These are phyloP conservation scores for Macropus fuliginosus DNA, from an alignment of 2,797 vertebrate genomes.

Conservation along the genomic window DNA sequence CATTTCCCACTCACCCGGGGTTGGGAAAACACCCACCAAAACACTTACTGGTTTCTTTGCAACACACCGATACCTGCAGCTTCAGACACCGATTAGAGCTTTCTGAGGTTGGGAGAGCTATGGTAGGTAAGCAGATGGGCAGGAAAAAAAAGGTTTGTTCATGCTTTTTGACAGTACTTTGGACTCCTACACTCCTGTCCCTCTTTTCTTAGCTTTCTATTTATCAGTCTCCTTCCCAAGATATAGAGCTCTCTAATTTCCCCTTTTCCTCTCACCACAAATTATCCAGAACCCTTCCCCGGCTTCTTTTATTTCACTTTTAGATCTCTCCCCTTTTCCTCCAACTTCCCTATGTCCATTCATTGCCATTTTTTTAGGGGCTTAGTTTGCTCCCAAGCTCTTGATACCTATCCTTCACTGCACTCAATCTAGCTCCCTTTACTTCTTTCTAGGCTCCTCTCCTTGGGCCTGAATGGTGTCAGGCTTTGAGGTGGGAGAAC, in stretches of 20 bases:
- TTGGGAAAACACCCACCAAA: not conserved
- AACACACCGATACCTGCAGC: constrained; percentile 85
- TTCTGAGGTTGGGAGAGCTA: constrained; percentile 82
- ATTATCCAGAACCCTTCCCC: not conserved
- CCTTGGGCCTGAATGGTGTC: not conserved
- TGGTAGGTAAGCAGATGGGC: not conserved
- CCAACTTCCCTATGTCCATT: not conserved
- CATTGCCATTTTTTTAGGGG: not conserved
- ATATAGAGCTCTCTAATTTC: not conserved
- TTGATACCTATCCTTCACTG: not conserved
- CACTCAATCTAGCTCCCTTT: not conserved
- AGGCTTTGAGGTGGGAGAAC: not conserved
- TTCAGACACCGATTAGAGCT: constrained; percentile 84
- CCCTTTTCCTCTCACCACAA: not conserved
- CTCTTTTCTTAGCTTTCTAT: not conserved
- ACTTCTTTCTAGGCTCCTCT: not conserved
- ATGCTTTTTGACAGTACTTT: not conserved
- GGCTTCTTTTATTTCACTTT: not conserved
- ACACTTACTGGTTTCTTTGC: constrained; percentile 84
- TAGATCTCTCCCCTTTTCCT: not conserved
- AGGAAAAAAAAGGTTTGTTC: not conserved
- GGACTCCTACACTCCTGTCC: not conserved
- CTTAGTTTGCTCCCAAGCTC: not conserved
- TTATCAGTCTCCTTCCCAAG: not conserved
- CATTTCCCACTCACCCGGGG: not conserved